Conservation (phyloP, 1,140 invertebrate species). For the Cydia pomonella region DNA sequence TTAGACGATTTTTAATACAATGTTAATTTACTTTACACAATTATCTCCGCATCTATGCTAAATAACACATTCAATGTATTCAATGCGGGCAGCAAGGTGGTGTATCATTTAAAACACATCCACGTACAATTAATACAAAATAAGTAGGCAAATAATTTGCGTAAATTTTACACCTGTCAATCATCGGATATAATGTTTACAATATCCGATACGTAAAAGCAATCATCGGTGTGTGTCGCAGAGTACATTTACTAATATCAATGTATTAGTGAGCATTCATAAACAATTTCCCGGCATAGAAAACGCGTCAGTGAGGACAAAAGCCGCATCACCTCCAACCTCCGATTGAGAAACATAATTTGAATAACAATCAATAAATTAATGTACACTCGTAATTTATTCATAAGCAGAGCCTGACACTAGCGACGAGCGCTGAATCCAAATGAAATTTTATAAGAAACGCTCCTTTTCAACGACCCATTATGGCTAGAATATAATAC, state of each 20-base stretch:
- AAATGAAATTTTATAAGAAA: conserved; percentile 79
- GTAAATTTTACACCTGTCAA: conserved; percentile 56
- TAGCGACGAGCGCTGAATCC: conserved; percentile 70
- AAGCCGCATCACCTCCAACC: conserved; percentile 72
- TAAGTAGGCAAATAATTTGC: conserved; percentile 40
- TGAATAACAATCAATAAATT: conserved; percentile 81
- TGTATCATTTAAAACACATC: conserved; percentile 6
- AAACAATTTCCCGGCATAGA: conserved; percentile 63
- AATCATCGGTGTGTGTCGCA: conserved; percentile 54
- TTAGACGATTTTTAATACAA: neutral
- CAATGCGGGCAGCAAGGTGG: conserved; percentile 19
- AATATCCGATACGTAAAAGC: conserved; percentile 55
- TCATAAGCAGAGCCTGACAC: conserved; percentile 68
- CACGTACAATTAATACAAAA: conserved; percentile 32
- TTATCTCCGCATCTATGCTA: conserved; percentile 24
- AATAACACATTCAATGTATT: conserved; percentile 22
- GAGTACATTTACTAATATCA: conserved; percentile 46
- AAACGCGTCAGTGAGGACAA: conserved; percentile 56
- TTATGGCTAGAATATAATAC: conserved; percentile 72
- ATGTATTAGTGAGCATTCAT: conserved; percentile 49
- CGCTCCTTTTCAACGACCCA: conserved; percentile 66
- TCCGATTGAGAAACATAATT: conserved; percentile 77
- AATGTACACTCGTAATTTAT: conserved; percentile 75
- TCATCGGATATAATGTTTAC: conserved; percentile 44
- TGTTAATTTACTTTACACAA: neutral